These are phyloP conservation scores for Bombus huntii DNA, from an alignment of 1,140 invertebrate species.

Conservation along the genomic window DNA sequence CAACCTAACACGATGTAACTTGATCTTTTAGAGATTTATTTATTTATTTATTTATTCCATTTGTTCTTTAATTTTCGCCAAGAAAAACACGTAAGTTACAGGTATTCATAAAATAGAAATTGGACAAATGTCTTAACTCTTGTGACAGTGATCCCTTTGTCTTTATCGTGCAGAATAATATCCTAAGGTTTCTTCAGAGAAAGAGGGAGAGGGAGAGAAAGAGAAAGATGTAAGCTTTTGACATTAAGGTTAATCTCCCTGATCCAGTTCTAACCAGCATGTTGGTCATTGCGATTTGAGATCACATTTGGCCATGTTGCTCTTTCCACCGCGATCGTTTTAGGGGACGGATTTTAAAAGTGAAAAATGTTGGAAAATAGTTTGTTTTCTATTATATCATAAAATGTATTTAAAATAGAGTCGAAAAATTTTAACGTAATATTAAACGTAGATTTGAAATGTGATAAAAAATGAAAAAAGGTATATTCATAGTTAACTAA, in stretches of 20 bases:
- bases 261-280: constrained; percentile 58
- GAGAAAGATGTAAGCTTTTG: constrained; percentile 50
- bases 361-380: background rate
- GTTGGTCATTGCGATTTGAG: constrained; percentile 4
- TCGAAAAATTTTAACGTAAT: background rate
- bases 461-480: too few relatives aligned
- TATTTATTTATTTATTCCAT: background rate
- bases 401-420: background rate
- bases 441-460: too few relatives aligned
- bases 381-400: background rate
- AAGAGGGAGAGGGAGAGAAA: background rate
- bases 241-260: constrained; percentile 71
- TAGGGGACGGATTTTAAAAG: background rate
- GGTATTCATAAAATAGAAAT: constrained; percentile 10
- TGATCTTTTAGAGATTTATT: background rate
- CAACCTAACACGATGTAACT: background rate
- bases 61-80: background rate
- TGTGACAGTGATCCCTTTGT: constrained; percentile 21
- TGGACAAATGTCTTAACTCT: constrained; percentile 16
- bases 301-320: background rate
- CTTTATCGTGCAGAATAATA: constrained; percentile 20
- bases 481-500: too few relatives aligned
- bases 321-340: background rate
- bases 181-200: constrained; percentile 61
- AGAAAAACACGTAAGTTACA: background rate